A percentile compares a stretch with the other conserved stretches of the same genome.
phyloP scores from a whole-genome alignment of 2,797 vertebrate genomes.

The Cryptoprocta ferox region DNA sequence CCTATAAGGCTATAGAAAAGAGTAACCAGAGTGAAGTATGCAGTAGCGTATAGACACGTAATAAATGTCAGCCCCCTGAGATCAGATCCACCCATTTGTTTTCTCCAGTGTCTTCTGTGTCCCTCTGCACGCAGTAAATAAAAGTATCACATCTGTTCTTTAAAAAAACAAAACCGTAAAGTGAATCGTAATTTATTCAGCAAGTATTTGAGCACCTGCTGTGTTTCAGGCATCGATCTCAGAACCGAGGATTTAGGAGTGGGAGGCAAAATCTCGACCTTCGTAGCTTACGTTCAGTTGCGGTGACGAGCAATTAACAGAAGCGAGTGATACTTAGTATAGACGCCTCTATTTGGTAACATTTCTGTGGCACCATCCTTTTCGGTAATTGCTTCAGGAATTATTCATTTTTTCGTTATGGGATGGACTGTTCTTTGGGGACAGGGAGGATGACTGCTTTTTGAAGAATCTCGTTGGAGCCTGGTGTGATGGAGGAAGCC shows the following conservation, averaged over 20 bases:
- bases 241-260: not conserved
- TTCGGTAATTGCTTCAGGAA: not conserved
- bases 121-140: not conserved
- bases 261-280: not conserved
- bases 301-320: not conserved
- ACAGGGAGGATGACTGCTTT: not conserved
- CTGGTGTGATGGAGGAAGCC: not conserved
- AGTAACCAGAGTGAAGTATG: not conserved
- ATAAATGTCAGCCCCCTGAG: not conserved
- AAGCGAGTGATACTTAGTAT: not conserved
- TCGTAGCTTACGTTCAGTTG: not conserved
- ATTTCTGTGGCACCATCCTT: not conserved
- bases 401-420: not conserved
- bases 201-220: not conserved
- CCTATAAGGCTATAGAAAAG: too few species aligned
- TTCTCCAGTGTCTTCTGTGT: not conserved
- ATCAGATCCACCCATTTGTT: not conserved
- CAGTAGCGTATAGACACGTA: rapidly evolving
- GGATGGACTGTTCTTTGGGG: not conserved
- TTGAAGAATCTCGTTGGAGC: not conserved
- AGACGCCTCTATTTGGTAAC: not conserved
- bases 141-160: not conserved
- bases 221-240: not conserved
- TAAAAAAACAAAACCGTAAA: not conserved
- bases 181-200: not conserved